Evolutionary conservation across 2,113 vertebrate species (phyloP).

Genomic region (Lampris megalopsis): DNA sequence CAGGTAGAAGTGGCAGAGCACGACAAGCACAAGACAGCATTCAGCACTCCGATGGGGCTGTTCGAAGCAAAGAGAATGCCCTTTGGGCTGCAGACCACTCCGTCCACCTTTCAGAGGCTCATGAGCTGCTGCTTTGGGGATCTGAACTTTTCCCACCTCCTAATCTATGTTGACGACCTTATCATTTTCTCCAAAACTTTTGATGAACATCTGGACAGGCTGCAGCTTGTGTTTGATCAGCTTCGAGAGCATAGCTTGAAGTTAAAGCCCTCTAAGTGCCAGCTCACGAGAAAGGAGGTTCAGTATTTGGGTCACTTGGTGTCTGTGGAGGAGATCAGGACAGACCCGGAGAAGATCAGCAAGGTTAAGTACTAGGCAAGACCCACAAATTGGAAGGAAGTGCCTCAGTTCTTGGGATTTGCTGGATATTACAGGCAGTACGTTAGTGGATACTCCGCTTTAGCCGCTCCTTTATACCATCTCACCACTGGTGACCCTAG

Average conservation of each 20-base stretch:
- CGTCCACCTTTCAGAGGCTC: slow-evolving; percentile 28
- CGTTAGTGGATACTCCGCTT: neutral
- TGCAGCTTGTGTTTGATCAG: slow-evolving; percentile 17
- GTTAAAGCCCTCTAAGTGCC: neutral
- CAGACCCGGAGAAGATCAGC: too few relatives aligned
- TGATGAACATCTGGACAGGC: slow-evolving; percentile 11
- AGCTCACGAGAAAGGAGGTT: too few relatives aligned
- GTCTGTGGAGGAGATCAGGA: too few relatives aligned
- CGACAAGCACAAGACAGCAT: too few relatives aligned
- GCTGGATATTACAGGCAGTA: slow-evolving; percentile 20
- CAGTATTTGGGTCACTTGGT: too few relatives aligned
- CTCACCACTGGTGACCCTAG: neutral
- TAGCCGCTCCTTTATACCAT: neutral
- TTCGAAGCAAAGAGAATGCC: slow-evolving; percentile 11
- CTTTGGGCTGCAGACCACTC: slow-evolving; percentile 31
- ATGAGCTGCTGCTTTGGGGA: slow-evolving; percentile 35
- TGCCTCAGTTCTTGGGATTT: slow-evolving; percentile 23
- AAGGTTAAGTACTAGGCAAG: slow-evolving; percentile 16
- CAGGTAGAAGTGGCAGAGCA: too few relatives aligned
- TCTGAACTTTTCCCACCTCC: slow-evolving; percentile 30
- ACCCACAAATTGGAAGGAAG: slow-evolving; percentile 10
- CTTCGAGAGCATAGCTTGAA: slow-evolving; percentile 22
- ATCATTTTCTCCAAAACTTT: slow-evolving; percentile 14
- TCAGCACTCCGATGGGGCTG: too few relatives aligned
- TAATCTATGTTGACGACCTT: neutral